A percentile compares a stretch with the other conserved stretches of the same genome.
phyloP scores from a whole-genome alignment of 1,140 invertebrate genomes.

The Macrocentrus cingulum region DNA sequence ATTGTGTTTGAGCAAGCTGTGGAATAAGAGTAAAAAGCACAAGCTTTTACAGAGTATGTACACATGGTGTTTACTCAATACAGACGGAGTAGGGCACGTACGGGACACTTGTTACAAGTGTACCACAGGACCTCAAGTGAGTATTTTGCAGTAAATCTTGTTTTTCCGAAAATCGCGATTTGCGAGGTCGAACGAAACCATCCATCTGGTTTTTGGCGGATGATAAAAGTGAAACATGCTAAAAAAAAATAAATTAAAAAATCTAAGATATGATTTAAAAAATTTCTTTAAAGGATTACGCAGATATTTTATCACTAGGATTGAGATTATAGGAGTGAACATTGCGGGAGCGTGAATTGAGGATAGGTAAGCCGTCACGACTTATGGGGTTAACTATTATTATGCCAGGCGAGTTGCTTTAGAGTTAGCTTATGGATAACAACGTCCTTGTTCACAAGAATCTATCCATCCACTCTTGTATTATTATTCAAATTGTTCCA shows the following conservation, averaged over 20 bases:
- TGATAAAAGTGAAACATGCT: too few relatives aligned
- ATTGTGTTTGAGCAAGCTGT: too few relatives aligned
- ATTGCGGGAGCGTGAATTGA: conserved; percentile 17
- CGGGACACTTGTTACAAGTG: not conserved
- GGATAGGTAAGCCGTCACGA: conserved; percentile 16
- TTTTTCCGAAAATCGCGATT: not conserved
- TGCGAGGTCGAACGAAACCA: not conserved
- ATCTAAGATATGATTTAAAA: too few relatives aligned
- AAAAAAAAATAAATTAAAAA: too few relatives aligned
- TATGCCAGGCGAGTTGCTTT: conserved; percentile 18
- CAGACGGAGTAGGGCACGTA: not conserved
- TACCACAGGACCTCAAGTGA: not conserved
- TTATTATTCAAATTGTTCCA: conserved; percentile 16
- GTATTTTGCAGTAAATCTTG: not conserved
- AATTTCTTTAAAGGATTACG: not conserved
- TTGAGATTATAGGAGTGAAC: conserved; percentile 18
- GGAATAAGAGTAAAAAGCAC: too few relatives aligned
- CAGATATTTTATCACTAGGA: conserved; percentile 15
- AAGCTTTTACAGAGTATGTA: not conserved
- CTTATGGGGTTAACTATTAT: conserved; percentile 19
- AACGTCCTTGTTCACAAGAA: conserved; percentile 3
- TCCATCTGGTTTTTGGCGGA: not conserved
- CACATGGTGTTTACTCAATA: conserved; percentile 2
- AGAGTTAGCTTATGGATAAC: conserved; percentile 3
- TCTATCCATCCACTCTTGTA: conserved; percentile 6